Conservation (phyloP, 1,140 invertebrate species). For the Zaprionus gabonicus region DNA sequence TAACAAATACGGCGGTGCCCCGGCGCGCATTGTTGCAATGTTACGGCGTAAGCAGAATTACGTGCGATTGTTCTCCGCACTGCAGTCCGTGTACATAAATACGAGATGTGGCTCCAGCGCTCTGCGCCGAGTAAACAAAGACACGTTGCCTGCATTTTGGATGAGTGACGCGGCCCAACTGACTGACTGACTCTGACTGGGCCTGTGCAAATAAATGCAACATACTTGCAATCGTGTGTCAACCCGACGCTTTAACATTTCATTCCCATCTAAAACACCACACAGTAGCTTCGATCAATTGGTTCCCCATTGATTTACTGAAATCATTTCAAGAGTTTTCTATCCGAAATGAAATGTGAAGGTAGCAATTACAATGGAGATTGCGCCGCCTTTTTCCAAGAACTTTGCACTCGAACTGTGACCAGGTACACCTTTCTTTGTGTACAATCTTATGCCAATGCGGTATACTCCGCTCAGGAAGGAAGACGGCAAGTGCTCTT, state of each 20-base stretch:
- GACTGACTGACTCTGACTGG: slow-evolving; percentile 48
- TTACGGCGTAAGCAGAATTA: slow-evolving; percentile 81
- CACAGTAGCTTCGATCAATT: neutral
- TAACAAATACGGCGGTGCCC: slow-evolving; percentile 57
- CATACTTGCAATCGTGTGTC: slow-evolving; percentile 31
- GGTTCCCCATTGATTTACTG: neutral
- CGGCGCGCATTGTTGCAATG: slow-evolving; percentile 70
- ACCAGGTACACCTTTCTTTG: neutral
- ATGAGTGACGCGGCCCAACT: slow-evolving; percentile 58
- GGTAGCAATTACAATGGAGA: neutral
- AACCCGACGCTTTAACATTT: slow-evolving; percentile 23
- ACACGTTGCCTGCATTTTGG: slow-evolving; percentile 78
- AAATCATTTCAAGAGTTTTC: neutral
- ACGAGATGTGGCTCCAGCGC: slow-evolving; percentile 41
- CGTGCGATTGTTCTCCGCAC: slow-evolving; percentile 82
- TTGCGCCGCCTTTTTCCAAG: slow-evolving; percentile 2
- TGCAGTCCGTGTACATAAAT: slow-evolving; percentile 76
- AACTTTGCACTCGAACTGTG: neutral
- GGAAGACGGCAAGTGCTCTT: neutral
- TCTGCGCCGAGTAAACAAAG: slow-evolving; percentile 74
- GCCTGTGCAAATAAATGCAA: slow-evolving; percentile 51
- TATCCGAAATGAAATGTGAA: neutral
- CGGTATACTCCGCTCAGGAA: neutral
- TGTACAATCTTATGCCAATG: neutral
- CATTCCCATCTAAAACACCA: neutral